Evolutionary conservation across 2,888 invertebrate genomes (phyloP).

Genomic region (Nezara viridula): DNA sequence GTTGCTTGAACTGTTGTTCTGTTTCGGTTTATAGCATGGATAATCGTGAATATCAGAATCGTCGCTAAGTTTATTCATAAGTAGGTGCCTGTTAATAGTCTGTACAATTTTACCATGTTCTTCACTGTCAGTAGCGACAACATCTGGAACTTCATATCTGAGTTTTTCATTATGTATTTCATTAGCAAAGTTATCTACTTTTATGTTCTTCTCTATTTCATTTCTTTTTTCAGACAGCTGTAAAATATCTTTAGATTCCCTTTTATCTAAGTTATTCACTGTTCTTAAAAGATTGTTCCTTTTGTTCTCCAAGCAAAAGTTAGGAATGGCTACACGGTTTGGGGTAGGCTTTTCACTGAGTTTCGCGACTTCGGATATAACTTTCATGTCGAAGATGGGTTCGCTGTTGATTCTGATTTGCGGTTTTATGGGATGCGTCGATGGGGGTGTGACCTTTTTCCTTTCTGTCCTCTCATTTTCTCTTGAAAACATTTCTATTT

Average conservation of each 20-base stretch:
- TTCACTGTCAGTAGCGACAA: slow-evolving; percentile 62
- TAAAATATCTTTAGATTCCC: slow-evolving; percentile 17
- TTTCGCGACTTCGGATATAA: slow-evolving; percentile 60
- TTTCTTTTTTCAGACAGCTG: background rate
- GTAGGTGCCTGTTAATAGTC: slow-evolving; percentile 66
- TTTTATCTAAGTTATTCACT: background rate
- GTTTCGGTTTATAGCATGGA: slow-evolving; percentile 59
- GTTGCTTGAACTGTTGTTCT: slow-evolving; percentile 53
- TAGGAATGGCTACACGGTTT: background rate
- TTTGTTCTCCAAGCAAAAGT: slow-evolving; percentile 47
- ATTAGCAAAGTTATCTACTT: slow-evolving; percentile 46
- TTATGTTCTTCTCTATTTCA: background rate
- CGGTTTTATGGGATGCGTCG: slow-evolving; percentile 58
- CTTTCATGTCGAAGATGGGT: slow-evolving; percentile 62
- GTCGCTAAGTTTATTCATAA: slow-evolving; percentile 64
- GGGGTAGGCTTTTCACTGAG: slow-evolving; percentile 51
- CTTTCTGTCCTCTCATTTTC: slow-evolving; percentile 61
- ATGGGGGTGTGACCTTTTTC: slow-evolving; percentile 55
- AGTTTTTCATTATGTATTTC: slow-evolving; percentile 25
- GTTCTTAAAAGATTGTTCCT: background rate
- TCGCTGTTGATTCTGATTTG: slow-evolving; percentile 63
- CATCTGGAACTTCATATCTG: slow-evolving; percentile 4
- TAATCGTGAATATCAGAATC: slow-evolving; percentile 63
- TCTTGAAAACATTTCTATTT: slow-evolving; percentile 66
- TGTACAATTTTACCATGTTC: slow-evolving; percentile 66